Conservation (phyloP, 2,797 vertebrate species). For the Xiphorhynchus erythropygius region DNA sequence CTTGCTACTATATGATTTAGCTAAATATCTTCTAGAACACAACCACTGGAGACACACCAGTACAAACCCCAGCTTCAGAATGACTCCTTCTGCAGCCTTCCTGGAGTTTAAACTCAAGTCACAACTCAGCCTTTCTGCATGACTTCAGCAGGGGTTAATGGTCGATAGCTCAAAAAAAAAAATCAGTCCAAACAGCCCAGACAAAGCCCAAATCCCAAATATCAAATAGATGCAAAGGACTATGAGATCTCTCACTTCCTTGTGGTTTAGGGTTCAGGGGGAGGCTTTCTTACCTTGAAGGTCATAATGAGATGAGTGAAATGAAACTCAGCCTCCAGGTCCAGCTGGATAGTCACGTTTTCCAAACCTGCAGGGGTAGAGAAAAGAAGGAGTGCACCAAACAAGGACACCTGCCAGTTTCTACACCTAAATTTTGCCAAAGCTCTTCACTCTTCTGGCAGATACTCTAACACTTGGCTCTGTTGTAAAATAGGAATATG, state of each 20-base stretch:
- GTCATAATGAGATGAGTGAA: constrained; percentile 99
- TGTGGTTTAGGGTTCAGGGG: background rate
- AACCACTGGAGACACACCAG: background rate
- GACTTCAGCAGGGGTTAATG: background rate
- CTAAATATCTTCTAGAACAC: background rate
- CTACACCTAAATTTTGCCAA: background rate
- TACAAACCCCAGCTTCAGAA: background rate
- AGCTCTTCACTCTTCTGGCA: background rate
- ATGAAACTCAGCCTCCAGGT: constrained; percentile 97
- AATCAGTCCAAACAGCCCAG: background rate
- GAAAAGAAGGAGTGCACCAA: background rate
- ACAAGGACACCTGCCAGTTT: background rate
- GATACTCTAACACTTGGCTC: background rate
- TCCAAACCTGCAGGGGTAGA: constrained; percentile 82
- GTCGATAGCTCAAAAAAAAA: background rate
- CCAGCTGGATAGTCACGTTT: constrained; percentile 92
- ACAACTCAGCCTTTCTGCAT: background rate
- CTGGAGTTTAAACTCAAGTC: background rate
- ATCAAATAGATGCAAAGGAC: background rate
- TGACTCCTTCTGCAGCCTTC: background rate
- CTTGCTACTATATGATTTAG: background rate
- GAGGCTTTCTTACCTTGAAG: constrained; percentile 87
- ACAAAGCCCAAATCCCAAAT: background rate
- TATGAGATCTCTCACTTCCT: background rate
- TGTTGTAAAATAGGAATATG: background rate